Evolutionary conservation across 2,888 invertebrate species (phyloP).

Genomic region (Acanthacorydalis orientalis): DNA sequence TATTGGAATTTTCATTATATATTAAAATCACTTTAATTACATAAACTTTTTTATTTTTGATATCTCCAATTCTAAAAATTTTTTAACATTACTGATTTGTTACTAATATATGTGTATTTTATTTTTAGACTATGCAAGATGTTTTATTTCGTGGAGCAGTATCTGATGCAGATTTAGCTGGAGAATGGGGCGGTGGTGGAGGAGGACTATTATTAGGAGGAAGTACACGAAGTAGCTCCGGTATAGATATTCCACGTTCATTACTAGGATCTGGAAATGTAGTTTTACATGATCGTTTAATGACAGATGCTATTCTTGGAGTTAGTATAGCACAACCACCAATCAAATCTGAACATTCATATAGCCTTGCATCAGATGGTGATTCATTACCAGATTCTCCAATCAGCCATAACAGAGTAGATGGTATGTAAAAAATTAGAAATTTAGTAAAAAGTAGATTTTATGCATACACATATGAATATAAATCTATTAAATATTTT

Average conservation of each 20-base stretch:
- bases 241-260: slow-evolving; percentile 28
- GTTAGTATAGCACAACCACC: slow-evolving; percentile 38
- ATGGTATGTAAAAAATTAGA: slow-evolving; percentile 33
- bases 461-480: background rate
- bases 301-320: slow-evolving; percentile 75
- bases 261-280: slow-evolving; percentile 45
- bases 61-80: background rate
- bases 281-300: slow-evolving; percentile 74
- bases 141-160: slow-evolving; percentile 23
- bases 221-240: slow-evolving; percentile 11
- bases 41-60: background rate
- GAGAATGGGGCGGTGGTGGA: slow-evolving; percentile 40
- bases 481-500: background rate
- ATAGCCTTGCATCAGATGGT: slow-evolving; percentile 61
- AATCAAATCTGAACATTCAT: slow-evolving; percentile 86
- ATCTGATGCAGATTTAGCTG: slow-evolving; percentile 31
- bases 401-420: slow-evolving; percentile 39
- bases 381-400: slow-evolving; percentile 56
- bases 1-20: too few relatives aligned
- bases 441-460: background rate
- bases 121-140: slow-evolving; percentile 44
- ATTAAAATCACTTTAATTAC: too few relatives aligned
- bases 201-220: background rate
- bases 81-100: background rate
- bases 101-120: slow-evolving; percentile 9